Evolutionary conservation across 2,113 vertebrate genomes (phyloP), one percentile per base, ranked within the genome.

Genomic region (Psilopsiagon aurifrons): DNA sequence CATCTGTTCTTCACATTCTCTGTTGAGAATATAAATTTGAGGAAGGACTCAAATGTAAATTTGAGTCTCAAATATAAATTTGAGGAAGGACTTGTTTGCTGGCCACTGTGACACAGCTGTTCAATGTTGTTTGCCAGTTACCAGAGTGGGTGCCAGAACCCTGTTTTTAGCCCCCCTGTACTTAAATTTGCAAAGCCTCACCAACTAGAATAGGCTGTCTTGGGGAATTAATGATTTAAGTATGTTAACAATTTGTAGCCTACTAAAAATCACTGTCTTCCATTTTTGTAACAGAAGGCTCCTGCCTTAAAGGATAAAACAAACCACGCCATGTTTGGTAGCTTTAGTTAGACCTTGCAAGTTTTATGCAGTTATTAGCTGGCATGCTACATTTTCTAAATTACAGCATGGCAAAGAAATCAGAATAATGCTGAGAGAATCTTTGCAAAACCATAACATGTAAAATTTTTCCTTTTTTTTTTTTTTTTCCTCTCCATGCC

Each of bases 111-210:
- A 23, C 14, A 8, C 73, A 59, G 6, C 57, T 80, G 57, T 28
- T 33, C 10, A 7, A 0, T 69, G 27, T 0, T 74, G 16, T 1
- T 57, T 49, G 6, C 31, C 44, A 5, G 3, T 31, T 49, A 44
- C 13, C 20, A 11, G 57, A 27, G 22, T 14, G 62, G 37, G 12
- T 54, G 4, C 13, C 11, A 43, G n/a, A 39, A 29, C 27, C 43
- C 6, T 7, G 18, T 18, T 51, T 35, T 59, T 23, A 59, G 57
- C 5, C 5, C 33, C 13, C 0, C 37, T 3, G 24, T 3, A 9
- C 3, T 87, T 55, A 35, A 25, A 39, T 59, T 69, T 79, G 52
- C 51, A 47, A 73, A 93, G 17, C 28, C 28, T 77, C 19, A 9
- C 22, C 37, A 52, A 27, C 16, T 46, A 59, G 18, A 83, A 62